A percentile compares a stretch with the other conserved stretches of the same genome.
These are phyloP conservation scores for Coregonus suidteri DNA, from an alignment of 2,797 vertebrate species.

Conservation along the genomic window DNA sequence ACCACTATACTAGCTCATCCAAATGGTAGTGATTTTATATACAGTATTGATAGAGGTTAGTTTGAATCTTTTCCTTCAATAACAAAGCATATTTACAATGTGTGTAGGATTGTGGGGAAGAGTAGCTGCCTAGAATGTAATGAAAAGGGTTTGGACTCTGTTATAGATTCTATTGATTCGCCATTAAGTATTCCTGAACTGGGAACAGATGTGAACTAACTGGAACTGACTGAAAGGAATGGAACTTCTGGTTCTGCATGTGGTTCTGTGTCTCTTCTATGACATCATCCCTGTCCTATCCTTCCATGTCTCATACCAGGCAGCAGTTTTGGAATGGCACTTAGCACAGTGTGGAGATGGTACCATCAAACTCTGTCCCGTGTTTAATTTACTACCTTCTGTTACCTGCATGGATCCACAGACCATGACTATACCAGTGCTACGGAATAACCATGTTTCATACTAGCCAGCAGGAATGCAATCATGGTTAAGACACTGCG, in stretches of 20 bases:
- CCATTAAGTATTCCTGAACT: background rate
- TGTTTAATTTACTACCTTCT: background rate
- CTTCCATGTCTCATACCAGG: background rate
- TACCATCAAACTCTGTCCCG: background rate
- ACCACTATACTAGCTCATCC: background rate
- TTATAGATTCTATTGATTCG: background rate
- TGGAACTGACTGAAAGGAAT: background rate
- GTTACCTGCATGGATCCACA: conserved; percentile 11
- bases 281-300: background rate
- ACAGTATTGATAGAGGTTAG: background rate
- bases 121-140: conserved; percentile 11
- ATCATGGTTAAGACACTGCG: too few relatives aligned
- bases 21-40: background rate
- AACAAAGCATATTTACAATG: background rate
- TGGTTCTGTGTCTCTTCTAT: background rate
- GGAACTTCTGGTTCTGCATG: background rate
- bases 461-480: background rate
- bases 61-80: background rate
- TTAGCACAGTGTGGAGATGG: background rate
- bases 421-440: background rate
- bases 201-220: background rate
- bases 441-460: conserved; percentile 7
- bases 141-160: background rate
- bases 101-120: conserved; percentile 4
- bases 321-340: background rate